These are phyloP conservation scores for Procavia capensis DNA, from an alignment of 2,113 vertebrate species.

Conservation along the genomic window DNA sequence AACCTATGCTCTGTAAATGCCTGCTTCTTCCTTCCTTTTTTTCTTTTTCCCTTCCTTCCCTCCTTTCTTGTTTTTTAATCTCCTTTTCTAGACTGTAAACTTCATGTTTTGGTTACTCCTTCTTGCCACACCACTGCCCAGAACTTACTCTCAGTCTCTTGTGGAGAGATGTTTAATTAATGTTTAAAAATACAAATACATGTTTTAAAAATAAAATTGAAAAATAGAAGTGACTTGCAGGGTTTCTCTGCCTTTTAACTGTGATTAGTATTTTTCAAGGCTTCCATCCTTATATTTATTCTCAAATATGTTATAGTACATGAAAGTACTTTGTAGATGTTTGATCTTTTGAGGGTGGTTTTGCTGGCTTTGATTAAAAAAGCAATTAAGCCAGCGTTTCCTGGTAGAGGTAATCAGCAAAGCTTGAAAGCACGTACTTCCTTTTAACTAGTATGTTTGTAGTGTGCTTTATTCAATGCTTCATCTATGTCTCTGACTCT, in stretches of 20 bases:
- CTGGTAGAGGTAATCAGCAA: conserved; percentile 54
- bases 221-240: conserved; percentile 15
- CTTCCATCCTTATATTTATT: conserved; percentile 57
- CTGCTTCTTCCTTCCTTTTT: neutral
- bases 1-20: neutral
- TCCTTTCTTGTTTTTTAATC: neutral
- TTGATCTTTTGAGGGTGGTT: conserved; percentile 69
- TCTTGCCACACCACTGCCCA: neutral
- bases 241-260: conserved; percentile 50
- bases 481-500: neutral
- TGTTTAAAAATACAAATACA: neutral
- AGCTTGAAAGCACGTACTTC: conserved; percentile 31
- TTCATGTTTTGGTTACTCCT: neutral
- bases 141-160: neutral
- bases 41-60: too few relatives aligned
- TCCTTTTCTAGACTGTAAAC: neutral
- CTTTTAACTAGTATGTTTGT: conserved; percentile 2
- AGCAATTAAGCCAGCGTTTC: conserved; percentile 56
- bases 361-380: conserved; percentile 58
- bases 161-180: neutral
- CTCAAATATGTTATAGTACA: conserved; percentile 9
- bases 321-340: conserved; percentile 55
- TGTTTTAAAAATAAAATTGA: neutral
- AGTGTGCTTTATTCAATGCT: neutral
- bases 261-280: conserved; percentile 52